Conservation (phyloP, 2,888 invertebrate genomes). For the Drosophila testacea region DNA sequence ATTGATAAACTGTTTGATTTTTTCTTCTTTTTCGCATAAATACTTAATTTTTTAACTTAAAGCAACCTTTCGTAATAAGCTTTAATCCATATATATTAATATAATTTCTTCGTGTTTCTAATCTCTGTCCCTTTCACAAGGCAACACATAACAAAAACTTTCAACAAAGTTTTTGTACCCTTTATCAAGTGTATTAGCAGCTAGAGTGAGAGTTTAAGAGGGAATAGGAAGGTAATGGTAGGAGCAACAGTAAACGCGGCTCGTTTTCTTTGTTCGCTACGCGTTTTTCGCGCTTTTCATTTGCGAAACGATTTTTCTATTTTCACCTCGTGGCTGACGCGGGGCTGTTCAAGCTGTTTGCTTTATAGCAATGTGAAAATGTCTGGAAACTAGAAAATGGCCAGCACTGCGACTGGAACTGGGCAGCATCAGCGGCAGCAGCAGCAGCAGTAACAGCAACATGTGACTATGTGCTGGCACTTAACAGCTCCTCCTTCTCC, state of each 20-base stretch:
- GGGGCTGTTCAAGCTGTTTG: constrained; percentile 48
- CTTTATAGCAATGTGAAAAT: constrained; percentile 77
- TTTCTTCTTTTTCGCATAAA: no score
- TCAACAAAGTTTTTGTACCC: constrained; percentile 23
- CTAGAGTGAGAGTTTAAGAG: neutral
- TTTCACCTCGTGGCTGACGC: constrained; percentile 58
- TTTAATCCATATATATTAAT: no score
- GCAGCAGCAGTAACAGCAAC: constrained; percentile 22
- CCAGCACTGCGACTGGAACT: constrained; percentile 45
- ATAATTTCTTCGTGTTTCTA: no score
- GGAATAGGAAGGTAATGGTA: neutral
- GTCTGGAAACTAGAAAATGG: constrained; percentile 73
- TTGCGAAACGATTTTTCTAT: constrained; percentile 75
- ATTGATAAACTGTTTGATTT: no score
- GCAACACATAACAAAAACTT: neutral
- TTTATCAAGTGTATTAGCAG: constrained; percentile 39
- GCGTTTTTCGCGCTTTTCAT: constrained; percentile 75
- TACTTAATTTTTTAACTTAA: no score
- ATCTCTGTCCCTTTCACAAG: neutral
- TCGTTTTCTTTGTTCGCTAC: constrained; percentile 73
- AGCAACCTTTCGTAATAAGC: no score
- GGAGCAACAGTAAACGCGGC: constrained; percentile 23
- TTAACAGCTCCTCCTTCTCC: constrained; percentile 60
- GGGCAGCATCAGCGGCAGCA: constrained; percentile 24
- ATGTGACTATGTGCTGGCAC: constrained; percentile 68